Evolutionary conservation across 2,113 vertebrate genomes (phyloP).

Genomic region (Tretioscincus oriximinensis): DNA sequence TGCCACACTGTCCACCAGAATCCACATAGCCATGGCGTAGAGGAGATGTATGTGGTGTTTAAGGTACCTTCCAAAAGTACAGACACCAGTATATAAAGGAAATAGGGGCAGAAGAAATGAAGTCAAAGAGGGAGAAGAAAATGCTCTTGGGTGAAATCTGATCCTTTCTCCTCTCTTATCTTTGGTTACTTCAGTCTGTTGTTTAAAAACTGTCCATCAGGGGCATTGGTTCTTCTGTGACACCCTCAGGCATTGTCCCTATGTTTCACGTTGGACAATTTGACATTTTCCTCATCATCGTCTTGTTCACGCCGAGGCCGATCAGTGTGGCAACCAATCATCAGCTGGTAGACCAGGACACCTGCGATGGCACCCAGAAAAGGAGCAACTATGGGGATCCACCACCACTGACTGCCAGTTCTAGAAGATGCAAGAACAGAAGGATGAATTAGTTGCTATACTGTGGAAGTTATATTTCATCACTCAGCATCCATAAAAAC

Average conservation of each 20-base stretch:
- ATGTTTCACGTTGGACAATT: constrained; percentile 79
- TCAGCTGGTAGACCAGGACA: constrained; percentile 87
- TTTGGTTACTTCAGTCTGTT: constrained; percentile 52
- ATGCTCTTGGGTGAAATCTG: constrained; percentile 40
- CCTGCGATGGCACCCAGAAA: constrained; percentile 86
- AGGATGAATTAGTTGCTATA: not conserved
- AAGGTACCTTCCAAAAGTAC: constrained; percentile 44
- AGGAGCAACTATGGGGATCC: constrained; percentile 88
- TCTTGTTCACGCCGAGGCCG: constrained; percentile 70
- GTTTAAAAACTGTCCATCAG: constrained; percentile 38
- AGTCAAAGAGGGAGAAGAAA: constrained; percentile 29
- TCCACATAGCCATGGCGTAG: not conserved
- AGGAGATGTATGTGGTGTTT: not conserved
- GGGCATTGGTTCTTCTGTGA: not conserved
- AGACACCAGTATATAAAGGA: constrained; percentile 18
- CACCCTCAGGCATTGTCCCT: constrained; percentile 76
- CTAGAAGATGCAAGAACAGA: constrained; percentile 59
- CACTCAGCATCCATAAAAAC: too few relatives aligned
- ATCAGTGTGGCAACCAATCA: constrained; percentile 89
- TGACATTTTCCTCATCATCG: constrained; percentile 73
- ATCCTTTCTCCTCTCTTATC: constrained; percentile 32
- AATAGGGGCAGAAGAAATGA: constrained; percentile 5
- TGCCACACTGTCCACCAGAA: not conserved
- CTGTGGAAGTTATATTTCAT: too few relatives aligned
- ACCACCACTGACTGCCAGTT: constrained; percentile 83